Evolutionary conservation across 2,888 invertebrate genomes (phyloP).

Genomic region (Tenthredo amoena): DNA sequence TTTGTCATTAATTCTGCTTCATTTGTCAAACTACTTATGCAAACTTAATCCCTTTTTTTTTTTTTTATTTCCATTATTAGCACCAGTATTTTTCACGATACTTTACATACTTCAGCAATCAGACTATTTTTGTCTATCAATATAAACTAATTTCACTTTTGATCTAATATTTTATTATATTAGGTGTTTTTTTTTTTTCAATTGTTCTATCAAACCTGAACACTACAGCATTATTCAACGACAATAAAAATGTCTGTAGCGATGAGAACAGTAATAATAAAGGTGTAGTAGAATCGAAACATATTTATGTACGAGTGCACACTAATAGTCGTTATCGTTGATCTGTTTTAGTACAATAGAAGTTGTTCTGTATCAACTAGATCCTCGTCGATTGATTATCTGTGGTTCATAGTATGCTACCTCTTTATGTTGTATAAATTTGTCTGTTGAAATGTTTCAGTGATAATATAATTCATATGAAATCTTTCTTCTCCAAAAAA

Average conservation of each 20-base stretch:
- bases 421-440: neutral
- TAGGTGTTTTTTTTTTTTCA: neutral
- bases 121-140: neutral
- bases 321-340: neutral
- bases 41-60: neutral
- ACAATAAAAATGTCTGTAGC: neutral
- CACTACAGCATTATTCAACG: neutral
- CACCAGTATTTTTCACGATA: conserved; percentile 51
- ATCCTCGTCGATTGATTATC: neutral
- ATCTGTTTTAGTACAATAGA: neutral
- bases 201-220: neutral
- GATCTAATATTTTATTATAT: neutral
- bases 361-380: neutral
- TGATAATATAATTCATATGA: neutral
- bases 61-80: conserved; percentile 39
- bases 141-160: neutral
- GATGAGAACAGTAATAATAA: neutral
- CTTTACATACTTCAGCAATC: conserved; percentile 3
- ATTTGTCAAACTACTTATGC: conserved; percentile 46
- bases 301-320: neutral
- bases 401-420: neutral
- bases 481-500: neutral
- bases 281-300: neutral
- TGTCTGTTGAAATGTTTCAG: neutral
- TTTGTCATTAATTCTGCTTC: conserved; percentile 62